A percentile compares a stretch with the other conserved stretches of the same genome.
Evolutionary conservation across 2,888 invertebrate genomes (phyloP).

Genomic region (Cinara cedri): DNA sequence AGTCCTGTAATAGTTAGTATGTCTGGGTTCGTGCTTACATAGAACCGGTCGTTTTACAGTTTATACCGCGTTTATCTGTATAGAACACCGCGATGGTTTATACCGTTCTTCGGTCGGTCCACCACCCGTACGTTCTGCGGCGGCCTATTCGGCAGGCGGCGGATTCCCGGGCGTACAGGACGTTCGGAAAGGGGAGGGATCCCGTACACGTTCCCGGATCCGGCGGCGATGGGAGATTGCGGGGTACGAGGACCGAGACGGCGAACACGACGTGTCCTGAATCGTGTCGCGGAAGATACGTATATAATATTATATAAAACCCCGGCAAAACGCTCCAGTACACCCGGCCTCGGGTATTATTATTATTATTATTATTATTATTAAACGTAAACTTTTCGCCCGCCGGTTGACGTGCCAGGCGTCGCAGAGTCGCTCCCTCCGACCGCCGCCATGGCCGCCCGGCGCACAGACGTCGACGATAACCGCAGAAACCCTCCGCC

Average conservation of each 20-base stretch:
- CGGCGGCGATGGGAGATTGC: too few species aligned
- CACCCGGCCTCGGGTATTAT: conserved; percentile 31
- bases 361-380: conserved; percentile 32
- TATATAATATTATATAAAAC: conserved; percentile 11
- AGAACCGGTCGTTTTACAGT: neutral
- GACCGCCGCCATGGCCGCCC: neutral
- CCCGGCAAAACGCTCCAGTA: conserved; percentile 39
- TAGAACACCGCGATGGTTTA: neutral
- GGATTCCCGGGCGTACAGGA: too few species aligned
- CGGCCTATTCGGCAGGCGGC: neutral
- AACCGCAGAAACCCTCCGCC: conserved; percentile 45
- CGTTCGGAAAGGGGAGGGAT: neutral
- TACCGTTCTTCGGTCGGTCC: too few species aligned
- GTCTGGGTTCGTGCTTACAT: too few species aligned
- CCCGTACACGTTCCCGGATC: conserved; percentile 3
- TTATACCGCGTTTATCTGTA: neutral
- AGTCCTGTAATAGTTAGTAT: too few species aligned
- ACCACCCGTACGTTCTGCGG: too few species aligned
- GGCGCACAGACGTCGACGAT: conserved; percentile 35
- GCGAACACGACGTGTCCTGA: conserved; percentile 44
- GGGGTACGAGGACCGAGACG: neutral
- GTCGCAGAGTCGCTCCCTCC: conserved; percentile 41
- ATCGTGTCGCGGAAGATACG: conserved; percentile 16
- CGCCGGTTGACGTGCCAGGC: conserved; percentile 53
- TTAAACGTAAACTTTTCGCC: conserved; percentile 54